phyloP scores from a whole-genome alignment of 92 coral and sea anemone species.

The Meandrina meandrites region DNA sequence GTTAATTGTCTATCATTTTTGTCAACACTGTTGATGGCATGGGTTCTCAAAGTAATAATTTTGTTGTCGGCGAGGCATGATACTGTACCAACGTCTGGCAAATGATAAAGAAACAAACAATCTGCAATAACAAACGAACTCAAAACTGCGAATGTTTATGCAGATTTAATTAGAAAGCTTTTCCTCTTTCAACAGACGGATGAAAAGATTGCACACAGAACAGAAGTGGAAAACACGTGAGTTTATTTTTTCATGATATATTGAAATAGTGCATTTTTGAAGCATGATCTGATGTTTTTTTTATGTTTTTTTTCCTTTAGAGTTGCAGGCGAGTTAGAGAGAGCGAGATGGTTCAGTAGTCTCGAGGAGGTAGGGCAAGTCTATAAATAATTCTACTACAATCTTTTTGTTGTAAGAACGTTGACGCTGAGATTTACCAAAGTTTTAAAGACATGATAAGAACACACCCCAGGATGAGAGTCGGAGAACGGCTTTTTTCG shows the following conservation, averaged over 20 bases:
- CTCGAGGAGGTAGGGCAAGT: conserved; percentile 67
- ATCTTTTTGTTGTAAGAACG: too few relatives aligned
- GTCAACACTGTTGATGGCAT: neutral
- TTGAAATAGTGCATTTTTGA: neutral
- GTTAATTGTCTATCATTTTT: neutral
- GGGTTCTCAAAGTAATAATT: neutral
- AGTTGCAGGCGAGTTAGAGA: conserved; percentile 55
- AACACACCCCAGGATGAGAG: too few relatives aligned
- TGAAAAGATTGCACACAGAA: conserved; percentile 41
- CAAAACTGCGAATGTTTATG: neutral
- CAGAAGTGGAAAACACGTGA: conserved; percentile 38
- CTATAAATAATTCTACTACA: neutral
- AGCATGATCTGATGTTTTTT: too few relatives aligned
- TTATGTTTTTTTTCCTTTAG: conserved; percentile 18
- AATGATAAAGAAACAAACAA: neutral
- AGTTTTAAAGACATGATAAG: too few relatives aligned
- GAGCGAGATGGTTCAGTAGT: conserved; percentile 62
- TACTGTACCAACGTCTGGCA: neutral
- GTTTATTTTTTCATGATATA: neutral
- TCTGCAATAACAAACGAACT: neutral
- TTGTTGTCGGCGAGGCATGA: neutral
- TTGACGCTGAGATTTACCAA: too few relatives aligned
- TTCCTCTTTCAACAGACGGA: conserved; percentile 16
- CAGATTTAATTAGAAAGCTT: neutral
- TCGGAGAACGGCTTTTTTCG: too few relatives aligned